Evolutionary conservation across 2,113 vertebrate genomes (phyloP), one percentile per base, ranked within the genome.

Genomic region (Siniperca knerii): DNA sequence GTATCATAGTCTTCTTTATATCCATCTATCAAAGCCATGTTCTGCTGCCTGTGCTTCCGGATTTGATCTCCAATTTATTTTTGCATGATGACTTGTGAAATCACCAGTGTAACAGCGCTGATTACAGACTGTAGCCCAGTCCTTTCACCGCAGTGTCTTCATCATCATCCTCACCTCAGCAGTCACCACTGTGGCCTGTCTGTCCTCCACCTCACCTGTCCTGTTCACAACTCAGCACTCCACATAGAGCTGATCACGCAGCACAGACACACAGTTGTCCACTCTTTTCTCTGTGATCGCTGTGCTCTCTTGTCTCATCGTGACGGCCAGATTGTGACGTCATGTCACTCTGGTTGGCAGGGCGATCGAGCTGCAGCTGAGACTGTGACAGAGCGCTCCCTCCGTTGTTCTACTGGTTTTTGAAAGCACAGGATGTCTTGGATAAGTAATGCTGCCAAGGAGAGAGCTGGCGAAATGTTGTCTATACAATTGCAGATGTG

Each of bases 291-390:
- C 55, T 69, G 42, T n/a, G 25, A 2, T 40, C 62, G 42, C 61
- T 35, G 21, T 6, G 44, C 18, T 65, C 20, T 50, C 61, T 21
- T 4, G 44, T 61, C 42, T 80, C 40, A 50, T 50, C 0, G 16
- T 61, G 54, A 61, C 68, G n/a, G 76, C 52, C 35, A 54, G 42
- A 33, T 61, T 25, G 40, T 67, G 57, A n/a, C 70, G 25, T 66
- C 50, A 13, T 20, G 55, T 37, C 72, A 46, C n/a, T 75, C 40
- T 23, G 55, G 50, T 54, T 66, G 66, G 35, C 77, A 37, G 10
- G 11, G 13, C 5, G 50, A 40, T 50, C 1, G 8, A 48, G 54
- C 35, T 18, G 10, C 50, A 60, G 73, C 29, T 50, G 35, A 77
- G 60, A 21, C 72, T 6, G 9, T 55, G 57, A 66, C 42, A 9